Conservation (phyloP, 2,888 invertebrate genomes). For the Phytoseiulus persimilis region DNA sequence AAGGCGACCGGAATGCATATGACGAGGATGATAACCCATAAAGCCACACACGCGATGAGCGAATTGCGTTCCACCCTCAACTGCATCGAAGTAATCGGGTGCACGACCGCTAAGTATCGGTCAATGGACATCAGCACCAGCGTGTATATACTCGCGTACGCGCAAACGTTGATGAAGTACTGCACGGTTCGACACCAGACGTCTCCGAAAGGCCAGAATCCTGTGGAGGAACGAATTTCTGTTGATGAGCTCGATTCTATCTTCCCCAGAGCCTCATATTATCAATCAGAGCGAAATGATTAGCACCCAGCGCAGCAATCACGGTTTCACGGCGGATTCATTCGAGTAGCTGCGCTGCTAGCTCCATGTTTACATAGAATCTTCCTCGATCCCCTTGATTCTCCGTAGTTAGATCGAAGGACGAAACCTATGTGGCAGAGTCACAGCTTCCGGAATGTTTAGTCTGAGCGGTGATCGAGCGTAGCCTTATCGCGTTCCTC, state of each 20-base stretch:
- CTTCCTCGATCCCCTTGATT: too few species aligned
- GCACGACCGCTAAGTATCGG: slow-evolving; percentile 80
- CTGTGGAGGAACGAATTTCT: slow-evolving; percentile 46
- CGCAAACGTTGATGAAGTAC: slow-evolving; percentile 81
- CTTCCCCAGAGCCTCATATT: too few species aligned
- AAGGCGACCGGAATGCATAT: slow-evolving; percentile 69
- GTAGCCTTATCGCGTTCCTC: too few species aligned
- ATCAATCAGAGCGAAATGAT: too few species aligned
- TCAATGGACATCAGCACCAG: slow-evolving; percentile 87
- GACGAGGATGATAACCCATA: slow-evolving; percentile 71
- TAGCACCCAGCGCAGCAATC: too few species aligned
- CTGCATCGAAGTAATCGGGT: slow-evolving; percentile 78
- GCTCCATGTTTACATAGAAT: too few species aligned
- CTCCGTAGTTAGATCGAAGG: too few species aligned
- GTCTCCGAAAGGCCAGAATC: slow-evolving; percentile 81
- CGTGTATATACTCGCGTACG: slow-evolving; percentile 86
- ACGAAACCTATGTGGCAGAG: too few species aligned
- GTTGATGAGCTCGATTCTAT: neutral
- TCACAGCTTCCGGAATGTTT: too few species aligned
- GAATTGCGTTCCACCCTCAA: slow-evolving; percentile 73
- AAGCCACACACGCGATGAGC: slow-evolving; percentile 64
- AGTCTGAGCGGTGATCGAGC: too few species aligned
- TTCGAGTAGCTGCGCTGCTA: too few species aligned
- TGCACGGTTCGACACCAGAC: slow-evolving; percentile 82
- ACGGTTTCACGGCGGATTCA: too few species aligned